phyloP scores from a whole-genome alignment of 2,888 invertebrate genomes.

The Electrophaes corylata region DNA sequence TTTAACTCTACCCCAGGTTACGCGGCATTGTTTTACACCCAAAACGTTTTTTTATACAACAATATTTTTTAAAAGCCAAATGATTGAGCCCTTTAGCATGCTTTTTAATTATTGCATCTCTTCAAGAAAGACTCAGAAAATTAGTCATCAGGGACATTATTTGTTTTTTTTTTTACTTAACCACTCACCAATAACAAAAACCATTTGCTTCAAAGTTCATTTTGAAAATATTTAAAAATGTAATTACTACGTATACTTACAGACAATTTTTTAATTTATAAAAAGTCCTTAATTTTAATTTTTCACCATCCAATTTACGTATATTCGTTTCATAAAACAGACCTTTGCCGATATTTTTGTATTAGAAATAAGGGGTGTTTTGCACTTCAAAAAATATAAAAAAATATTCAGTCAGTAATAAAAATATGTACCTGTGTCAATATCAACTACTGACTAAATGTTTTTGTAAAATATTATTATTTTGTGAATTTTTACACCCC shows the following conservation, averaged over 20 bases:
- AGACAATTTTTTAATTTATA: conserved; percentile 37
- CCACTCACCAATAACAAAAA: conserved; percentile 22
- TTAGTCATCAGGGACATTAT: too few relatives aligned
- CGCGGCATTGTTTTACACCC: too few relatives aligned
- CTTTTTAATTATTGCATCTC: too few relatives aligned
- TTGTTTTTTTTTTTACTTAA: background rate
- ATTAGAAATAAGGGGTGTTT: conserved; percentile 9
- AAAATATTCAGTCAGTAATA: too few relatives aligned
- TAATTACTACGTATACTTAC: conserved; percentile 39
- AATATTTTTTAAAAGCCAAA: too few relatives aligned
- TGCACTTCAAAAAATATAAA: background rate
- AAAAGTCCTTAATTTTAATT: conserved; percentile 48
- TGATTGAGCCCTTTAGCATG: too few relatives aligned
- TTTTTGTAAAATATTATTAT: too few relatives aligned
- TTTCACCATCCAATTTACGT: conserved; percentile 72
- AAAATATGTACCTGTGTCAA: too few relatives aligned
- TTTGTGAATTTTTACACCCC: conserved; percentile 1
- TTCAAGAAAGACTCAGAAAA: too few relatives aligned
- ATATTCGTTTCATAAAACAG: conserved; percentile 78
- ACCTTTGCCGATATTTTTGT: conserved; percentile 48
- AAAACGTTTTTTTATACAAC: too few relatives aligned
- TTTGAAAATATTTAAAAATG: conserved; percentile 37
- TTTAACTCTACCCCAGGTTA: too few relatives aligned
- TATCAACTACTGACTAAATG: too few relatives aligned
- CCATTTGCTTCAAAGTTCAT: conserved; percentile 20